Evolutionary conservation across 2,797 vertebrate genomes (phyloP).

Genomic region (Phataginus tetradactyla): DNA sequence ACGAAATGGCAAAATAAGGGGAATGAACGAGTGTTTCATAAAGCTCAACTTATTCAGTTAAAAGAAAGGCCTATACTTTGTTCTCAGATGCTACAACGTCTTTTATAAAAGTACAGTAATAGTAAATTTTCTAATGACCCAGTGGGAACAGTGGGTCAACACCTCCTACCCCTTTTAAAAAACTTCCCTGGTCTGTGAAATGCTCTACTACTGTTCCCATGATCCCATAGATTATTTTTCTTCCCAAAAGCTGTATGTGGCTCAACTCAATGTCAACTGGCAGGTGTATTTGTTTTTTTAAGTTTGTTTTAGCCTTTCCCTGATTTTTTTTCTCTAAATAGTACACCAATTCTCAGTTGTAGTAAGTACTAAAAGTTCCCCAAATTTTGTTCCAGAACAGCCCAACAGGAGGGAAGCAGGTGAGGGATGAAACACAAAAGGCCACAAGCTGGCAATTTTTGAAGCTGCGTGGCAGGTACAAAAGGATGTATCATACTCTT

Average conservation of each 20-base stretch:
- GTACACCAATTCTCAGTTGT: background rate
- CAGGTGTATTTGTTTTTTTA: background rate
- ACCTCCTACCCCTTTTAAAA: background rate
- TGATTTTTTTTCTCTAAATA: background rate
- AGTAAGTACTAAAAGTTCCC: background rate
- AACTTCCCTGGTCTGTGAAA: background rate
- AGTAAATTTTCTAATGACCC: background rate
- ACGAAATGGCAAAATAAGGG: background rate
- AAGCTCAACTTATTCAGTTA: background rate
- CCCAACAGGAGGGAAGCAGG: too few species aligned
- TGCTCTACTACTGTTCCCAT: accelerated
- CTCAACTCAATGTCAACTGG: background rate
- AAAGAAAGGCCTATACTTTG: background rate
- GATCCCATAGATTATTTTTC: accelerated
- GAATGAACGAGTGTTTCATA: background rate
- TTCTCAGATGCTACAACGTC: background rate
- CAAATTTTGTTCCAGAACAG: background rate
- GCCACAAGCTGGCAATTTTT: accelerated
- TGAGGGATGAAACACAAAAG: background rate
- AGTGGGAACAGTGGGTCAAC: background rate
- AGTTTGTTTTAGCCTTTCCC: background rate
- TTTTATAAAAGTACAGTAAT: background rate
- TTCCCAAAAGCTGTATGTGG: background rate
- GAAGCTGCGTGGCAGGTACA: accelerated
- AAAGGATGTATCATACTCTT: too few species aligned